These are phyloP conservation scores for Stegana nigrithorax DNA, from an alignment of 2,888 invertebrate species.

Conservation along the genomic window DNA sequence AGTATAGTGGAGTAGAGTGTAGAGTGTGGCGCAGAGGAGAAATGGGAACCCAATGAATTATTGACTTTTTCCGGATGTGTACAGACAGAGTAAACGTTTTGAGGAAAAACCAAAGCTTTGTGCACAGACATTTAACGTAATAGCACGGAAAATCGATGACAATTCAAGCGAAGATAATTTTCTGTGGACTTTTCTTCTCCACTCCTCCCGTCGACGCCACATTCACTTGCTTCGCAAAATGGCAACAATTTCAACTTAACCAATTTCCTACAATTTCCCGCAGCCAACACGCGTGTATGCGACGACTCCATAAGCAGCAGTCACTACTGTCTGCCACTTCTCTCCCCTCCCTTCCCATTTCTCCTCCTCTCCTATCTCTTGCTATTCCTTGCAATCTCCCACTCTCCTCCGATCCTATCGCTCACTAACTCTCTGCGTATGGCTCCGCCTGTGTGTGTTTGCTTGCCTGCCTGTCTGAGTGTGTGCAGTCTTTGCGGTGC, in stretches of 20 bases:
- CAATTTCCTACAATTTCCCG: conserved; percentile 59
- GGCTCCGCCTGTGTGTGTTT: background rate
- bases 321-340: background rate
- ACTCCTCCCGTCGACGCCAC: background rate
- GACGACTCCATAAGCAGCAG: background rate
- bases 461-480: background rate
- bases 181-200: conserved; percentile 31
- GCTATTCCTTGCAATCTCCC: no score
- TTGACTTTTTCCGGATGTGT: conserved; percentile 37
- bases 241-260: conserved; percentile 57
- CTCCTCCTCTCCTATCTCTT: no score
- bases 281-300: conserved; percentile 6
- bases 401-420: no score
- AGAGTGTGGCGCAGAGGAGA: conserved; percentile 37
- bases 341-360: no score
- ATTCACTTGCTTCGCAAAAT: conserved; percentile 33
- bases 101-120: conserved; percentile 24
- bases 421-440: no score
- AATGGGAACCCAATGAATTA: conserved; percentile 47
- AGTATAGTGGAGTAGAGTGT: conserved; percentile 26
- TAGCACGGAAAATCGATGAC: conserved; percentile 60
- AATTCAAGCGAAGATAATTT: conserved; percentile 60
- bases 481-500: background rate
- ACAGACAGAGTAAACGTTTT: conserved; percentile 16
- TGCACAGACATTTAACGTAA: conserved; percentile 55